phyloP scores from a whole-genome alignment of 1,140 invertebrate species.

The Drosophila willistoni region DNA sequence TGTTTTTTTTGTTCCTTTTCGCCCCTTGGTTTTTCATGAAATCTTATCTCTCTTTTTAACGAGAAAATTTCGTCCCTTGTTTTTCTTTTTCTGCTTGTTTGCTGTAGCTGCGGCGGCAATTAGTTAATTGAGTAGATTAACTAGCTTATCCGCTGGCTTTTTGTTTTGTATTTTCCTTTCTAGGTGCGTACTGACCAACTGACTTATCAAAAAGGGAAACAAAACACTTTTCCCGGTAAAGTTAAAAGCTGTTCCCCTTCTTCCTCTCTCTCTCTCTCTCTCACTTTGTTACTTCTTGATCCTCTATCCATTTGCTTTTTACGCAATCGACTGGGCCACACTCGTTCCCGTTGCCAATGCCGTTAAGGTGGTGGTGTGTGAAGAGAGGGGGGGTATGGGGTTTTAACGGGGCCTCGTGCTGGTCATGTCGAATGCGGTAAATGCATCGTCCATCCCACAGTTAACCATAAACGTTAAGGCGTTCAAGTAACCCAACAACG shows the following conservation, averaged over 20 bases:
- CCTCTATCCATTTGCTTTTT: background rate
- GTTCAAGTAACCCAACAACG: slow-evolving; percentile 18
- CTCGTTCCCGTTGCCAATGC: slow-evolving; percentile 10
- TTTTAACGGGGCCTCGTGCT: slow-evolving; percentile 17
- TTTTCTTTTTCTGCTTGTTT: slow-evolving; percentile 62
- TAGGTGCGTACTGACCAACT: slow-evolving; percentile 42
- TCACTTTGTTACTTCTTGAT: background rate
- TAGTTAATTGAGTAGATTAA: slow-evolving; percentile 80
- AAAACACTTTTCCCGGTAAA: slow-evolving; percentile 3
- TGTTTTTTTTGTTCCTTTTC: slow-evolving; percentile 28
- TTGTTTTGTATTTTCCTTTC: slow-evolving; percentile 25
- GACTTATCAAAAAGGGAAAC: slow-evolving; percentile 29
- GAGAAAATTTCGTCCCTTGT: slow-evolving; percentile 25
- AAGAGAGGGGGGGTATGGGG: background rate
- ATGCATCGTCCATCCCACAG: slow-evolving; percentile 45
- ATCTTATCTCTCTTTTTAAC: slow-evolving; percentile 42
- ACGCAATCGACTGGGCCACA: slow-evolving; percentile 8
- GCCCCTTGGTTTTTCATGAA: slow-evolving; percentile 43
- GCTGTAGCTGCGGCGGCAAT: slow-evolving; percentile 66
- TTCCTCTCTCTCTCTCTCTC: background rate
- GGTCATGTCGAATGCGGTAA: slow-evolving; percentile 59
- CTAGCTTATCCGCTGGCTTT: slow-evolving; percentile 38
- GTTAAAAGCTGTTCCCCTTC: slow-evolving; percentile 2
- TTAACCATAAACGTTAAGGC: no score
- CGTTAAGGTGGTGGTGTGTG: background rate